Evolutionary conservation across 2,113 vertebrate genomes (phyloP).

Genomic region (Myiozetetes cayanensis): DNA sequence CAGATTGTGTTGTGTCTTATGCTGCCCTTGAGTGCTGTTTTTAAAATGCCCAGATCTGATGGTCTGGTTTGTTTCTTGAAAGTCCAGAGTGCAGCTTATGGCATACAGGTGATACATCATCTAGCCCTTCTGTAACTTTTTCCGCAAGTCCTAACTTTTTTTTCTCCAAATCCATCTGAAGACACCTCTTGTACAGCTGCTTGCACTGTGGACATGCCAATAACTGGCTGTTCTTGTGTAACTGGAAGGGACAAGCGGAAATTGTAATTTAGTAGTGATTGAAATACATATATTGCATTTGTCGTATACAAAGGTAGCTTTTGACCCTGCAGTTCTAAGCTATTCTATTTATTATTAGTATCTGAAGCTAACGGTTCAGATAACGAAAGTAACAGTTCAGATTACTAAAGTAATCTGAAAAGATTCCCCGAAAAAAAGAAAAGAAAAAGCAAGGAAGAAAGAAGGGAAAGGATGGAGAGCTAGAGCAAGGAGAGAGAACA

Average conservation of each 20-base stretch:
- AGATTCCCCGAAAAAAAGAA: background rate
- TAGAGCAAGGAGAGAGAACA: background rate
- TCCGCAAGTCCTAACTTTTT: background rate
- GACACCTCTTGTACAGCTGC: background rate
- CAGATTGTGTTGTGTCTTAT: rapidly evolving
- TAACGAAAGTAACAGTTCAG: too few species aligned
- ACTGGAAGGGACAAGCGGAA: background rate
- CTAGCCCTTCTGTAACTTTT: background rate
- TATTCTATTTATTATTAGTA: background rate
- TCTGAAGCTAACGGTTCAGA: background rate
- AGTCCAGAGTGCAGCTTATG: background rate
- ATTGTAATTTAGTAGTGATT: background rate
- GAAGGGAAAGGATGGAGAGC: background rate
- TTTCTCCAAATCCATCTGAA: background rate
- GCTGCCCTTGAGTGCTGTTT: background rate
- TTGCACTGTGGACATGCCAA: background rate
- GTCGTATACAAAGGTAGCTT: background rate
- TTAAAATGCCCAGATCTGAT: background rate
- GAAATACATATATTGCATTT: background rate
- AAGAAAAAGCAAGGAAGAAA: background rate
- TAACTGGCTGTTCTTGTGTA: conserved; percentile 8
- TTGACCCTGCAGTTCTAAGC: background rate
- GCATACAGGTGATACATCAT: rapidly evolving
- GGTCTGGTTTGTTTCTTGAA: background rate
- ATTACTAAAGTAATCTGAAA: background rate